Base-by-base conservation (phyloP, 2,113 vertebrate species). In the Capra hircus region DNA sequence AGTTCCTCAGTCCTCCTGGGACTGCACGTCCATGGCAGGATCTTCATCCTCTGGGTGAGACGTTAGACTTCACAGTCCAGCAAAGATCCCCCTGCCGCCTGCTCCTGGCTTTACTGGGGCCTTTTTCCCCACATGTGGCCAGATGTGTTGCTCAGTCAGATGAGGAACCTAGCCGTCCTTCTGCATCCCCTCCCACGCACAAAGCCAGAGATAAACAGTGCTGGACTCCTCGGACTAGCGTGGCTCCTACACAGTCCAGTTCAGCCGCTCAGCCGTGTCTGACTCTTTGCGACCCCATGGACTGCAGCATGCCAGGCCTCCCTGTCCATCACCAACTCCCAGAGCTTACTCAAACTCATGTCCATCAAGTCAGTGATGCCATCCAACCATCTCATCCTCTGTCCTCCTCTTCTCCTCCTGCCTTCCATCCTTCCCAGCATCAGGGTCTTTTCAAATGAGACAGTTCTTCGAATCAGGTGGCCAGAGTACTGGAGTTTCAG, bases 181-280 rank as follows among this genome's bases (percentile, higher is more conserved):
- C 52, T 45, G 55, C 45, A 30, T 2, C 8, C 25, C 48, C 16
- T 52, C 33, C 28, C 30, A 1, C 0, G 5, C 40, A 28, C 43
- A 33, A 50, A 25, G 0, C 55, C 11, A 55, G 91, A 88, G 28
- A 52, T 5, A 15, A 64, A 25, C 15, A 89, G 50, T 2, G 7
- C 25, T 7, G 45, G 6, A 5, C 8, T 40, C 45, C 59, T 60
- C 8, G 1, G 25, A 28, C 3, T 7, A 1, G 21, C 17, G 55
- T 8, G 25, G 83, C 4, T 28, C 57, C 23, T 21, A 2, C 1
- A 36, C 90, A 50, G 62, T 40, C 6, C 11, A 50, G n/a, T 11
- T 71, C 67, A 71, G 64, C 5, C 0, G 8, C 8, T 10, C 64
- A 67, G 64, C 12, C 5, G 0, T 36, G 19, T 71, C n/a, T 3